These are phyloP conservation scores for Nasonia longicornis DNA, from an alignment of 1,140 invertebrate genomes.

Conservation along the genomic window DNA sequence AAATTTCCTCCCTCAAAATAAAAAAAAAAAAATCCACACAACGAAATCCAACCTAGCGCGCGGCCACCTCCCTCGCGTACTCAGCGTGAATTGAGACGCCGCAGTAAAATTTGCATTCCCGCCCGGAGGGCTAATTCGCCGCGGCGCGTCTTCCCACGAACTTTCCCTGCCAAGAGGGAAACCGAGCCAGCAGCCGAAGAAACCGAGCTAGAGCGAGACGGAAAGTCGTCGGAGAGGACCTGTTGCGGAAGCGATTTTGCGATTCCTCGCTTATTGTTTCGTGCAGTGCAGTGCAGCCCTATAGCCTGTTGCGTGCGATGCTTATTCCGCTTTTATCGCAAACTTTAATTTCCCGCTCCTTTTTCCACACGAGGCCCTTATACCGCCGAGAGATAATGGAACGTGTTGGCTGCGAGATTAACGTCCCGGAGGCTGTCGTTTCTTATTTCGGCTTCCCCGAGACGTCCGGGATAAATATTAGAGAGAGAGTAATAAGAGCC, in stretches of 20 bases:
- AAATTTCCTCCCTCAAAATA: no score
- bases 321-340: not conserved
- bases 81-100: slow-evolving; percentile 18
- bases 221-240: slow-evolving; percentile 11
- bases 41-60: no score
- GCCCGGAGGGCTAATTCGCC: slow-evolving; percentile 7
- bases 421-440: not conserved
- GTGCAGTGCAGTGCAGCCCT: no score
- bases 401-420: not conserved
- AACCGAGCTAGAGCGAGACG: not conserved
- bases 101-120: slow-evolving; percentile 26
- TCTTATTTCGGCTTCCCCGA: not conserved
- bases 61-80: not conserved
- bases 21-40: no score
- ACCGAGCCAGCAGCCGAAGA: not conserved
- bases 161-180: slow-evolving; percentile 3
- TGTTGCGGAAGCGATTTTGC: slow-evolving; percentile 40
- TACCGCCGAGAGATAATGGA: not conserved
- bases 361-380: not conserved
- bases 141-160: not conserved
- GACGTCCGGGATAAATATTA: not conserved
- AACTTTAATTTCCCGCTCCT: not conserved
- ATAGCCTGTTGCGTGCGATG: not conserved
- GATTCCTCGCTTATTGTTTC: not conserved
- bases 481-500: not conserved